phyloP scores from a whole-genome alignment of 2,113 vertebrate species.

The Gallinago paraguaiae region DNA sequence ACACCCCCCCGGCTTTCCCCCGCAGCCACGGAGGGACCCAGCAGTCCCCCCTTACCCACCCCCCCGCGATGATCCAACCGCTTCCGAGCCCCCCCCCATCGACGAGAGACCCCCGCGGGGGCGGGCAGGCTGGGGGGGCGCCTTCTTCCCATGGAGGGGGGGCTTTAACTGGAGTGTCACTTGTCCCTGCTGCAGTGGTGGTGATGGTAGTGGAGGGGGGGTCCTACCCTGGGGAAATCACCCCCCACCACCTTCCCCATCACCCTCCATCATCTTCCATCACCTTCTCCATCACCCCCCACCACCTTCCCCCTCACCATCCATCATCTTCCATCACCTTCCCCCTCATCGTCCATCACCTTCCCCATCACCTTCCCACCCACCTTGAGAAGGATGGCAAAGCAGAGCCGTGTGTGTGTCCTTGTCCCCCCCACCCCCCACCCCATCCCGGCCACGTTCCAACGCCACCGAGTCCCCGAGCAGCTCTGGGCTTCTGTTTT shows the following conservation, averaged over 20 bases:
- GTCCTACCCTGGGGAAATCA: background rate
- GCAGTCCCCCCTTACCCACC: background rate
- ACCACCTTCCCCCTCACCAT: no score
- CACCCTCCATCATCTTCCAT: no score
- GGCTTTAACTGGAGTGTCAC: background rate
- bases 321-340: no score
- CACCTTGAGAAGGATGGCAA: rapidly evolving
- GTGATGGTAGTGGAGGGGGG: no score
- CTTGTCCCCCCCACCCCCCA: no score
- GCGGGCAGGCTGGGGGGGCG: background rate
- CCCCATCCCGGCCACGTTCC: background rate
- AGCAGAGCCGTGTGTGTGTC: background rate
- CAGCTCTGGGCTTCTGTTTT: background rate
- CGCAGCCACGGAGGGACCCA: background rate
- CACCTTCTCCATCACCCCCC: no score
- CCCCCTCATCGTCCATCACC: no score
- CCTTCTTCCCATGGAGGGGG: no score
- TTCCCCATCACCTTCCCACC: background rate
- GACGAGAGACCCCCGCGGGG: rapidly evolving
- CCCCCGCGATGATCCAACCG: background rate
- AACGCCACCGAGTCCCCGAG: background rate
- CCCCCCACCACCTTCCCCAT: no score
- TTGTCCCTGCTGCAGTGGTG: background rate
- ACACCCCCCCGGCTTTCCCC: background rate
- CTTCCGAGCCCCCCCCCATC: rapidly evolving